Evolutionary conservation across 2,888 invertebrate species (phyloP).

Genomic region (Acanthosepion lycidas): DNA sequence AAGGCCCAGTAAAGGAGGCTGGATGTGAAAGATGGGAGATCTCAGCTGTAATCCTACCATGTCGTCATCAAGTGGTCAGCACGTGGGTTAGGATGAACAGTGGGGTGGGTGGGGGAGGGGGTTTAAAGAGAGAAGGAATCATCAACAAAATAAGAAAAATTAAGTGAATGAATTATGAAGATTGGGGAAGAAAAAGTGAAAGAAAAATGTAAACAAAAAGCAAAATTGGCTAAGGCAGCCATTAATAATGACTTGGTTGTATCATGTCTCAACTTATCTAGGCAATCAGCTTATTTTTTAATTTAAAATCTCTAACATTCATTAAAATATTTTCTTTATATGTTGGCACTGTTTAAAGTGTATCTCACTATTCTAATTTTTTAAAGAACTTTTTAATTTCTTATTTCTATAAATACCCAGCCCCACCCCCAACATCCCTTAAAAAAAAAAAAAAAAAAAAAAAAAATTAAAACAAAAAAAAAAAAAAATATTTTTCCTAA

Average conservation of each 20-base stretch:
- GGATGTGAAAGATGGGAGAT: slow-evolving; percentile 36
- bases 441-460: not conserved
- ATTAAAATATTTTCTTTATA: slow-evolving; percentile 33
- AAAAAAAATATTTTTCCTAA: slow-evolving; percentile 10
- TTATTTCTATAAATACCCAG: not conserved
- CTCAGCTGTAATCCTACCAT: slow-evolving; percentile 40
- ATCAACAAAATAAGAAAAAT: not conserved
- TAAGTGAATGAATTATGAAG: not conserved
- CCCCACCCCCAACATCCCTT: not conserved
- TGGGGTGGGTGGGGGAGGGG: not conserved
- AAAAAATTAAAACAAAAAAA: not conserved
- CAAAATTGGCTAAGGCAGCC: too few species aligned
- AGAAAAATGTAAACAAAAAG: not conserved
- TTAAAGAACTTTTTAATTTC: slow-evolving; percentile 33
- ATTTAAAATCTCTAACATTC: slow-evolving; percentile 33
- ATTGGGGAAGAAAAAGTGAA: not conserved
- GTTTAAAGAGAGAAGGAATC: not conserved
- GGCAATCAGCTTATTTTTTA: slow-evolving; percentile 9
- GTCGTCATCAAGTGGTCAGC: not conserved
- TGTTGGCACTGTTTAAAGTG: slow-evolving; percentile 33
- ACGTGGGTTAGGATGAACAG: not conserved
- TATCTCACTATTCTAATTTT: not conserved
- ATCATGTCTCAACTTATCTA: not conserved
- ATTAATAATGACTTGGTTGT: not conserved
- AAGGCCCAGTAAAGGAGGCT: slow-evolving; percentile 62